These are phyloP conservation scores for Progne subis DNA, from an alignment of 2,113 vertebrate species.

Conservation along the genomic window DNA sequence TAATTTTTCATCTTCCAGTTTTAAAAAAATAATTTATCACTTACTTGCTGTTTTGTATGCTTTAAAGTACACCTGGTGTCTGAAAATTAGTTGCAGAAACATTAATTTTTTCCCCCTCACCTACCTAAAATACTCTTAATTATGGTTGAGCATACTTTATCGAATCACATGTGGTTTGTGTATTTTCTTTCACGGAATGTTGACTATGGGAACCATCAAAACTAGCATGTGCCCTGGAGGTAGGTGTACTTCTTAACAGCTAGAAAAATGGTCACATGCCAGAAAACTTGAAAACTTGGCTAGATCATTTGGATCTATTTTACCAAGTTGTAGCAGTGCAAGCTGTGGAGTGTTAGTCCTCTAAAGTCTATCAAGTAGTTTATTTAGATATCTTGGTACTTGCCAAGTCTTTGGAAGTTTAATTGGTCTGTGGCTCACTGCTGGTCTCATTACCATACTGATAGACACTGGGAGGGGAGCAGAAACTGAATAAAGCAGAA, in stretches of 20 bases:
- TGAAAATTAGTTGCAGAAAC: background rate
- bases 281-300: constrained; percentile 11
- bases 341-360: background rate
- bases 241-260: constrained; percentile 22
- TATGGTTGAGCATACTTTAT: background rate
- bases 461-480: background rate
- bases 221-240: background rate
- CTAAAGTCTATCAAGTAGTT: background rate
- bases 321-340: background rate
- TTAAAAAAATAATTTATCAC: background rate
- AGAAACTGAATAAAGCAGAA: background rate
- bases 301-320: constrained; percentile 19
- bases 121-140: background rate
- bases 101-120: background rate
- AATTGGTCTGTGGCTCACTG: background rate
- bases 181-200: background rate
- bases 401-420: background rate
- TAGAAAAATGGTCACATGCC: background rate
- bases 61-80: background rate
- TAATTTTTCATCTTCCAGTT: background rate
- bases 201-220: background rate
- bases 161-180: background rate
- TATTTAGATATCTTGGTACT: constrained; percentile 3
- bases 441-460: constrained; percentile 3
- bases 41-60: background rate